A percentile compares a stretch with the other conserved stretches of the same genome.
phyloP scores from a whole-genome alignment of 2,113 vertebrate genomes.

The Salminus brasiliensis region DNA sequence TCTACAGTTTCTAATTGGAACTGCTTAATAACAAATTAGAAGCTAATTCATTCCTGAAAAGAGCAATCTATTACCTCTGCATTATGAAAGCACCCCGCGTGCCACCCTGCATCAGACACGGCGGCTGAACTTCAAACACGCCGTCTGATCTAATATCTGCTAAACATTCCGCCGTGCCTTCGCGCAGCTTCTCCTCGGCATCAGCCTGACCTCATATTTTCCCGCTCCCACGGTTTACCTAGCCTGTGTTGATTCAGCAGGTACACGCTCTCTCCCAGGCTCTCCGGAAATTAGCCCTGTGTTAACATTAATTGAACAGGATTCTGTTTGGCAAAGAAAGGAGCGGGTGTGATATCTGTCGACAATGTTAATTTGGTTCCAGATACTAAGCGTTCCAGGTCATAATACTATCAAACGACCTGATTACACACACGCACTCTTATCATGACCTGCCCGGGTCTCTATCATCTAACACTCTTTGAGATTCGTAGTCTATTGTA shows the following conservation, averaged over 20 bases:
- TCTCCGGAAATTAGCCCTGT: constrained; percentile 65
- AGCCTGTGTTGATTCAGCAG: constrained; percentile 47
- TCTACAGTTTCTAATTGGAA: neutral
- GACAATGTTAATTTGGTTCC: constrained; percentile 61
- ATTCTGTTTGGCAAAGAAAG: constrained; percentile 50
- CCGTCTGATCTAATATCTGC: constrained; percentile 21
- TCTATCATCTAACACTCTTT: neutral
- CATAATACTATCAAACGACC: constrained; percentile 49
- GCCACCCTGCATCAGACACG: constrained; percentile 11
- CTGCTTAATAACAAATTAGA: constrained; percentile 5
- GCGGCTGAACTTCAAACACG: constrained; percentile 25
- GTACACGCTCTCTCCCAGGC: constrained; percentile 48
- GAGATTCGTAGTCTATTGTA: neutral
- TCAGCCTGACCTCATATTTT: constrained; percentile 31
- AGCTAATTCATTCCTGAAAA: neutral
- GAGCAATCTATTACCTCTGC: constrained; percentile 14
- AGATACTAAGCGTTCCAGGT: constrained; percentile 56
- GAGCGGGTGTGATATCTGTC: constrained; percentile 57
- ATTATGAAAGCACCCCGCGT: constrained; percentile 15
- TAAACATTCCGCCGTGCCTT: constrained; percentile 18
- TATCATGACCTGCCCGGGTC: constrained; percentile 8
- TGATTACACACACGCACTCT: constrained; percentile 5
- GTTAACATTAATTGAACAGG: constrained; percentile 70
- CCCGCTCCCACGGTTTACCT: constrained; percentile 28
- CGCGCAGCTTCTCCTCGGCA: constrained; percentile 5